Base-by-base conservation (phyloP, 2,888 invertebrate genomes). In the Synergus itoensis region DNA sequence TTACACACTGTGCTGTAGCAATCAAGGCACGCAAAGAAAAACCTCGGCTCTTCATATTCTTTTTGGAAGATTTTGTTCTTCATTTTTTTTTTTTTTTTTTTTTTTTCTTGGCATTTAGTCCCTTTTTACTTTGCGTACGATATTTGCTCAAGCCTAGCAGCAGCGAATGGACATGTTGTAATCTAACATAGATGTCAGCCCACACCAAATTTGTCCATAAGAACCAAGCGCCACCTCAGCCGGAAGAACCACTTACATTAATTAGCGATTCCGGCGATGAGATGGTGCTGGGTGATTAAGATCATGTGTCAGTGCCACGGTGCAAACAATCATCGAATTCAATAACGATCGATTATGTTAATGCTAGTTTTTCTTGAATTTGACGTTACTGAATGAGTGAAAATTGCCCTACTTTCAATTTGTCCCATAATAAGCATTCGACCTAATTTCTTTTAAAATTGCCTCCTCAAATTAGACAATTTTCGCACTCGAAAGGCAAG, bases 151-250 rank as follows among this genome's bases (percentile, higher is more conserved):
- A 87, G 88, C 88, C 85, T 88, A 87, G 89, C 86, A 87, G 87
- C 87, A 88, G 86, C 89, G 88, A 88, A 91, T 91, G 90, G 88
- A 91, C 91, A 90, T 90, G 90, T 91, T 91, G 89, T 90, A 89
- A 85, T 91, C 92, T 92, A 92, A 92, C 92, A 92, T 90, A 91
- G 88, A 91, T 89, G 91, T 92, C 91, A 91, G 92, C 92, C 91
- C 91, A 92, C 91, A 92, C 90, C 91, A 91, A 91, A 91, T 90
- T 91, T 81, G 89, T 91, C 89, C 90, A 91, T 91, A 87, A 87
- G 78, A 63, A 88, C 86, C 88, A 87, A 88, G 88, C 83, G 86
- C 86, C 84, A 85, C 82, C 82, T 83, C 82, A 79, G 12, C n/a
- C 21, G 4, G 4, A 28, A 62, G 7, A 77, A 65, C 14, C 8